Conservation (phyloP, 2,797 vertebrate genomes). For the Poeciliopsis presidionis region DNA sequence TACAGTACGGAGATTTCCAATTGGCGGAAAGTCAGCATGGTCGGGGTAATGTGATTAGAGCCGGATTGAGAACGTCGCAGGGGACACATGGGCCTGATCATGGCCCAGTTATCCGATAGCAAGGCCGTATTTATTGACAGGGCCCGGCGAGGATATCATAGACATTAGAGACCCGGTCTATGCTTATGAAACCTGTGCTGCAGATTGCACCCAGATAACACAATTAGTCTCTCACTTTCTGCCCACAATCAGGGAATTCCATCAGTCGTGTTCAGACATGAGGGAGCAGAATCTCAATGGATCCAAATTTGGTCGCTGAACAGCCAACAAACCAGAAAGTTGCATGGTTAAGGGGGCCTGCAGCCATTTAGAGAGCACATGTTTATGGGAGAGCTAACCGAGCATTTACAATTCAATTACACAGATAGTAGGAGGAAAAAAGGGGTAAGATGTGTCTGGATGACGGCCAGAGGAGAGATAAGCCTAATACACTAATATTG, state of each 20-base stretch:
- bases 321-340: constrained; percentile 69
- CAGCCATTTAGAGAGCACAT: constrained; percentile 74
- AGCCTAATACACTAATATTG: constrained; percentile 86
- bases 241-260: constrained; percentile 74
- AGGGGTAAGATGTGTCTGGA: constrained; percentile 80
- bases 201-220: constrained; percentile 76
- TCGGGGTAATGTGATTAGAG: constrained; percentile 84
- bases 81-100: constrained; percentile 87
- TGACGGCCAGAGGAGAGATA: constrained; percentile 82
- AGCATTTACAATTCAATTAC: constrained; percentile 86
- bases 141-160: constrained; percentile 73
- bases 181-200: constrained; percentile 75
- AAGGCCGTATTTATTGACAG: constrained; percentile 79
- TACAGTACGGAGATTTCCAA: constrained; percentile 85
- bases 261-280: constrained; percentile 77
- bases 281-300: constrained; percentile 70
- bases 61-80: constrained; percentile 75
- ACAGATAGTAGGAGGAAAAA: constrained; percentile 70
- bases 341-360: constrained; percentile 53
- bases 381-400: constrained; percentile 78
- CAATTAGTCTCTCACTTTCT: constrained; percentile 78
- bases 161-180: constrained; percentile 75
- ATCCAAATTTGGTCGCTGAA: constrained; percentile 62
- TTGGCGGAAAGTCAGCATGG: constrained; percentile 85
- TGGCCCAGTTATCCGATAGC: constrained; percentile 81